Conservation (phyloP, 2,797 vertebrate genomes). For the Chloroceryle inda region DNA sequence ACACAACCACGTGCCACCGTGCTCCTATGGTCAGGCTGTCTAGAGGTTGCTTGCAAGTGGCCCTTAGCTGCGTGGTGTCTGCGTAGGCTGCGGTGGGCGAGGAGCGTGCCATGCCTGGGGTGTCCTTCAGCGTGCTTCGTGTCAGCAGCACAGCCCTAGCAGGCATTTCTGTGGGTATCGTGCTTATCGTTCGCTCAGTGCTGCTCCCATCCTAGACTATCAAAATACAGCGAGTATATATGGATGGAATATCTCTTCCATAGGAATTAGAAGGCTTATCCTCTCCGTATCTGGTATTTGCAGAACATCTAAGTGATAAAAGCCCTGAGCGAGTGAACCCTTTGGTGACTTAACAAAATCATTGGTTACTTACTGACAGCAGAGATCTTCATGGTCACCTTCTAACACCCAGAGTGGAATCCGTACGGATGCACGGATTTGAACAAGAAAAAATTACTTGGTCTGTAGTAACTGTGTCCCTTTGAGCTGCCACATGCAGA, state of each 20-base stretch:
- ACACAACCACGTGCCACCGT: neutral
- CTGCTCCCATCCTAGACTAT: neutral
- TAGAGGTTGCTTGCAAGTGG: neutral
- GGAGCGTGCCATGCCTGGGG: neutral
- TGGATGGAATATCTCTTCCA: neutral
- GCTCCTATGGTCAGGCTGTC: neutral
- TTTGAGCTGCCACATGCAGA: neutral
- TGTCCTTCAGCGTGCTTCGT: neutral
- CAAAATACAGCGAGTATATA: neutral
- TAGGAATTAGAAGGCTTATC: neutral
- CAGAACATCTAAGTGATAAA: neutral
- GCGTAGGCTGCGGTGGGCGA: neutral
- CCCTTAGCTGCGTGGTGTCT: neutral
- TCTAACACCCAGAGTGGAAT: neutral
- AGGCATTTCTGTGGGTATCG: neutral
- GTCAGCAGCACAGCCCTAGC: neutral
- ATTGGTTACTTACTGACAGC: neutral
- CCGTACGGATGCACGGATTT: neutral
- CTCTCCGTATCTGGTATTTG: neutral
- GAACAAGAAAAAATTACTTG: neutral
- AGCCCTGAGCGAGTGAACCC: neutral
- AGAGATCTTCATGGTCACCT: neutral
- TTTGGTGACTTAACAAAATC: neutral
- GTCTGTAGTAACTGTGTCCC: neutral
- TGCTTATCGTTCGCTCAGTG: neutral